A percentile compares a stretch with the other conserved stretches of the same genome.
Evolutionary conservation across 2,888 invertebrate genomes (phyloP).

Genomic region (Plagodis dolabraria): DNA sequence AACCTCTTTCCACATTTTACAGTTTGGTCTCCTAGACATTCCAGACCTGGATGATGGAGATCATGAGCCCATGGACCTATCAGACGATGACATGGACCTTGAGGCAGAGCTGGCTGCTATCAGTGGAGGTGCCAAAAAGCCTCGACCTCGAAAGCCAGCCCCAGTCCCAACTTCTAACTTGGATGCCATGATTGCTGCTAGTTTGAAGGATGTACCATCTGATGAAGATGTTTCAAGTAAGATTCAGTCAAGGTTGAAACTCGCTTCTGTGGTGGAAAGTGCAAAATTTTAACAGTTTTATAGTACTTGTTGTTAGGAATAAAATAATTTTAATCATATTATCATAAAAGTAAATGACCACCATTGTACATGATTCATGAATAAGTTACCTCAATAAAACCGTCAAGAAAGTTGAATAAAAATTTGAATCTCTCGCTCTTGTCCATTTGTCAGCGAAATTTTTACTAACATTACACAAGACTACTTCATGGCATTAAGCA

Average conservation of each 20-base stretch:
- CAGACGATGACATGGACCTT: constrained; percentile 90
- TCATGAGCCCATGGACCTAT: constrained; percentile 78
- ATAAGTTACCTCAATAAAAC: no score
- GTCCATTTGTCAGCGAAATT: no score
- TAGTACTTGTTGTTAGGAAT: not conserved
- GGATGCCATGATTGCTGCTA: constrained; percentile 91
- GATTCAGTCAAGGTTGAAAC: not conserved
- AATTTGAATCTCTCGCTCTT: no score
- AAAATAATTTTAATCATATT: no score
- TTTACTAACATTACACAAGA: no score
- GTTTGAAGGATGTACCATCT: constrained; percentile 90
- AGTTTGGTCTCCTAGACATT: constrained; percentile 92
- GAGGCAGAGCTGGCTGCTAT: constrained; percentile 95
- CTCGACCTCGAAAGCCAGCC: constrained; percentile 59
- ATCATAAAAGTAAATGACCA: no score
- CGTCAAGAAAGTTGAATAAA: no score
- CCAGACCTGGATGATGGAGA: constrained; percentile 85
- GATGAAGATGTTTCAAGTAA: constrained; percentile 89
- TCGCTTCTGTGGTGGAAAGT: no score
- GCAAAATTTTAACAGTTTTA: not conserved
- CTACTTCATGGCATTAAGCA: no score
- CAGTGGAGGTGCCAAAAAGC: constrained; percentile 65
- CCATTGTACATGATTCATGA: no score
- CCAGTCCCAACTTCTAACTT: constrained; percentile 85
- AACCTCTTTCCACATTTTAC: constrained; percentile 26